A percentile compares a stretch with the other conserved stretches of the same genome.
phyloP scores from a whole-genome alignment of 1,140 invertebrate genomes.

The Lepidurus packardi region DNA sequence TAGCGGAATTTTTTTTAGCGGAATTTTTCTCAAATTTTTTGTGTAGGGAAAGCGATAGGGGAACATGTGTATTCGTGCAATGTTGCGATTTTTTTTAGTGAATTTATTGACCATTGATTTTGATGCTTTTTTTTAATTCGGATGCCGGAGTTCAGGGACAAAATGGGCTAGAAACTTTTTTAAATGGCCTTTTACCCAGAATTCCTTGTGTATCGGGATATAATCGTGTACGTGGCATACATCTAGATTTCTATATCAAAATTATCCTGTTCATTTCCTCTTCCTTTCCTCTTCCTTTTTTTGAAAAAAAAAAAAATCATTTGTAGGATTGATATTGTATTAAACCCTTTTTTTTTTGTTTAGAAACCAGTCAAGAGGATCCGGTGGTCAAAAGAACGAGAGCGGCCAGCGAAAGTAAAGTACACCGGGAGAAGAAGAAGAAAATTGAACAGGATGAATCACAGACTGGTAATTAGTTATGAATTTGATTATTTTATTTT shows the following conservation, averaged over 20 bases:
- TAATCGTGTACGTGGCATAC: slow-evolving; percentile 3
- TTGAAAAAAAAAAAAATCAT: background rate
- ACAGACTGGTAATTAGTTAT: no score
- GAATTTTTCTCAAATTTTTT: background rate
- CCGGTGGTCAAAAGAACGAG: no score
- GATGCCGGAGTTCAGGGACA: background rate
- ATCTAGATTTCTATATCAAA: slow-evolving; percentile 20
- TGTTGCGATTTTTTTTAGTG: background rate
- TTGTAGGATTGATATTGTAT: background rate
- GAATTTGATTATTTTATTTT: no score
- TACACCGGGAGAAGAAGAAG: no score
- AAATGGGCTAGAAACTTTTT: background rate
- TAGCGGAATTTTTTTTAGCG: background rate
- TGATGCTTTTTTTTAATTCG: background rate
- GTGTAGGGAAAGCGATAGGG: background rate
- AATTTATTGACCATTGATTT: background rate
- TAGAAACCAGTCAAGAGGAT: background rate
- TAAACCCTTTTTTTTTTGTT: background rate
- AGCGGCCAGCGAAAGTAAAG: no score
- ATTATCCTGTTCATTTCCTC: background rate
- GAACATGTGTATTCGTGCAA: background rate
- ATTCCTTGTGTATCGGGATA: background rate
- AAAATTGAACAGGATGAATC: no score
- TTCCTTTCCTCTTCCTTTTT: background rate
- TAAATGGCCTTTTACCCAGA: slow-evolving; percentile 21